These are phyloP conservation scores for Pediacus dermestoides DNA, from an alignment of 2,888 invertebrate species.

Conservation along the genomic window DNA sequence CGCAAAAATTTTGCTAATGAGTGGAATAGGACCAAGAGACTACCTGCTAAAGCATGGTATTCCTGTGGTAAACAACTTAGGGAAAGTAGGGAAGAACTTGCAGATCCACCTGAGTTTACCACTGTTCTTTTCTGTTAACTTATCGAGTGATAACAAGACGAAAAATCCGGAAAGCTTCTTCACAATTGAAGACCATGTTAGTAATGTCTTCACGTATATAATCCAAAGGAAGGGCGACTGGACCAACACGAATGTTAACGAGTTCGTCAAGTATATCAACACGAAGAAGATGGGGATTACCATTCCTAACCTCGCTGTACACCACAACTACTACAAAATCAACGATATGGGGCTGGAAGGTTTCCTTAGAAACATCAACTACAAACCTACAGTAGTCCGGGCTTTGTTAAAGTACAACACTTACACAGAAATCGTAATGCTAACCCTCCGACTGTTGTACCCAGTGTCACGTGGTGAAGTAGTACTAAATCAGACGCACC, in stretches of 20 bases:
- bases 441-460: conserved; percentile 45
- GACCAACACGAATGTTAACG: conserved; percentile 43
- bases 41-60: conserved; percentile 43
- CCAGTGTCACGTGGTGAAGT: conserved; percentile 50
- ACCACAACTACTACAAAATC: conserved; percentile 32
- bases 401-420: conserved; percentile 34
- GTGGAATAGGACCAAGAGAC: conserved; percentile 54
- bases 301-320: conserved; percentile 30
- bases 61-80: conserved; percentile 24
- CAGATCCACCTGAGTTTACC: conserved; percentile 53
- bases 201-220: conserved; percentile 52
- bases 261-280: conserved; percentile 53
- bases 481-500: conserved; percentile 52
- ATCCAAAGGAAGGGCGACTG: conserved; percentile 53
- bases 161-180: conserved; percentile 17
- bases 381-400: conserved; percentile 31
- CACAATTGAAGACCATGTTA: conserved; percentile 45
- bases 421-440: conserved; percentile 30
- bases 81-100: conserved; percentile 46
- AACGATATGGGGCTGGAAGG: conserved; percentile 40
- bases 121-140: conserved; percentile 22
- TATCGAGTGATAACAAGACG: conserved; percentile 6
- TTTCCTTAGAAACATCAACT: conserved; percentile 29
- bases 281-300: conserved; percentile 45
- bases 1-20: conserved; percentile 60